phyloP scores from a whole-genome alignment of 2,113 vertebrate species.

The Steatornis caripensis region DNA sequence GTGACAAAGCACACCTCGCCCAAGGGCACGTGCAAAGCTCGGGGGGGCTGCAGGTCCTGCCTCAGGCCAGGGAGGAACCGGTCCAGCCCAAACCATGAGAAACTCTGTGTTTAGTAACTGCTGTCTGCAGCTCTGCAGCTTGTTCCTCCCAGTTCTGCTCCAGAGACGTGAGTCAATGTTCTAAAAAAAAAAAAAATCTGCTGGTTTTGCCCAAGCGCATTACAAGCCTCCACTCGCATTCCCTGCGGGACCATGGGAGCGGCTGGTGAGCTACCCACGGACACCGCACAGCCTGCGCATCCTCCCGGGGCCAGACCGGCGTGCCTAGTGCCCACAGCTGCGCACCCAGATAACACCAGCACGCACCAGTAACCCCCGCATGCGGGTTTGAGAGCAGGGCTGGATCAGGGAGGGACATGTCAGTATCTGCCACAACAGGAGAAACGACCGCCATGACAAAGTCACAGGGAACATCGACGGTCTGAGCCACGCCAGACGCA shows the following conservation, averaged over 20 bases:
- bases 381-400: fast-evolving
- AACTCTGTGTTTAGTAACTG: background rate
- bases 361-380: background rate
- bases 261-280: background rate
- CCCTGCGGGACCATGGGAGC: fast-evolving
- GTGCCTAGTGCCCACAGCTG: background rate
- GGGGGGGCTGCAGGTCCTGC: background rate
- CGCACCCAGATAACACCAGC: background rate
- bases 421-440: background rate
- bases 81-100: background rate
- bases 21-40: background rate
- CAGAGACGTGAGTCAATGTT: background rate
- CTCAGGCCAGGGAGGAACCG: background rate
- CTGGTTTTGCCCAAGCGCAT: background rate
- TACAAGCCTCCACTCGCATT: background rate
- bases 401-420: background rate
- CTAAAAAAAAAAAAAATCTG: background rate
- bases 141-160: background rate
- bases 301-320: background rate
- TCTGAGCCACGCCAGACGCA: background rate
- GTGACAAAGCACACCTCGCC: background rate
- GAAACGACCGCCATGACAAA: background rate
- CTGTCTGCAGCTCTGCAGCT: background rate
- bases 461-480: background rate
- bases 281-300: background rate